phyloP scores from a whole-genome alignment of 92 coral and sea anemone genomes.

The Porites cylindrica region DNA sequence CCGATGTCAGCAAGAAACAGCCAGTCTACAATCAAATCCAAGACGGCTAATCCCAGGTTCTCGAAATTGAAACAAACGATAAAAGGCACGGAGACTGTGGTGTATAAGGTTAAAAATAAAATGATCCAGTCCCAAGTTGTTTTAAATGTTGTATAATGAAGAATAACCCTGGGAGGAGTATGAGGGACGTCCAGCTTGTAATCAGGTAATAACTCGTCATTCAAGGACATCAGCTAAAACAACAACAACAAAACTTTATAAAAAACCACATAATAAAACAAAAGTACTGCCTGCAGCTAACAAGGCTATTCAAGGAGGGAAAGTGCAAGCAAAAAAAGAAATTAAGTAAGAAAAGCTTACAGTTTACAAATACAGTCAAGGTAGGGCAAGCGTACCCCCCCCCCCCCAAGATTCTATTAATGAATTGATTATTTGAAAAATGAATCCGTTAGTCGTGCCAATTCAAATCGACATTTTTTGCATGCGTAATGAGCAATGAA shows the following conservation, averaged over 20 bases:
- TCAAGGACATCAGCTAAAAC: slow-evolving; percentile 88
- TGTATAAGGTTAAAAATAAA: slow-evolving; percentile 88
- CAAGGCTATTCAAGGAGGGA: too few relatives aligned
- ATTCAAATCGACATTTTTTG: too few relatives aligned
- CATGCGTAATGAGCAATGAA: too few relatives aligned
- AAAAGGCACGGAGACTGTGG: slow-evolving; percentile 95
- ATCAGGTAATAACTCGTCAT: slow-evolving; percentile 88
- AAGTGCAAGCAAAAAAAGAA: too few relatives aligned
- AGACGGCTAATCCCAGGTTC: slow-evolving; percentile 50
- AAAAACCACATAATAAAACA: too few relatives aligned
- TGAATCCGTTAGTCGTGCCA: too few relatives aligned
- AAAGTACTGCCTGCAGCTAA: too few relatives aligned
- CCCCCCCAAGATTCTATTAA: too few relatives aligned
- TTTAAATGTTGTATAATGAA: slow-evolving; percentile 90
- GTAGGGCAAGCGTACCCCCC: too few relatives aligned
- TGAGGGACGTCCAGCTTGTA: slow-evolving; percentile 96
- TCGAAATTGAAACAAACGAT: slow-evolving; percentile 88
- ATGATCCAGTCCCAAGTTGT: slow-evolving; percentile 98
- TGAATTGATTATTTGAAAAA: too few relatives aligned
- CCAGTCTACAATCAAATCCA: slow-evolving; percentile 92
- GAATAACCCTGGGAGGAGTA: slow-evolving; percentile 87
- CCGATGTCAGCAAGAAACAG: slow-evolving; percentile 92
- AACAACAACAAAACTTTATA: neutral
- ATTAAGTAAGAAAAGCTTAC: too few relatives aligned
- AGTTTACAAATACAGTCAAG: too few relatives aligned